Evolutionary conservation across 2,797 vertebrate species (phyloP), one percentile per base, ranked within the genome.

Genomic region (Mus spretus): DNA sequence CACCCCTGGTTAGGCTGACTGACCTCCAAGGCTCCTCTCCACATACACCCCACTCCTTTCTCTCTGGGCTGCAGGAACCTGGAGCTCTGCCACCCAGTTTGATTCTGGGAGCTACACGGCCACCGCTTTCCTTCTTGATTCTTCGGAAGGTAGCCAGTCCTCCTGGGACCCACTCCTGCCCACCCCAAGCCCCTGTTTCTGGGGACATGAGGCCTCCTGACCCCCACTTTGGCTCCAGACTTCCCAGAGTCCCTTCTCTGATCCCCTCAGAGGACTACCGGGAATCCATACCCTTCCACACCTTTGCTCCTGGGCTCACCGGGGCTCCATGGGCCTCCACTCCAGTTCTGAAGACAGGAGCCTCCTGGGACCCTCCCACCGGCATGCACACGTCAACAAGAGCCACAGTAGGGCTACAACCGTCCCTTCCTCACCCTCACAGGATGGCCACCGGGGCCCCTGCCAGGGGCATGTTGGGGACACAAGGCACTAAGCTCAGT

Each of bases 11-110:
- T 74, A 57, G 15, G 19, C 20, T 19, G 19, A 31, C 40, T 37
- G 61, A 34, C 31, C 13, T 10, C 74, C 31, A 20, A 40, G 87
- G 94, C 78, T 70, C 85, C 77, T 84, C 80, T n/a, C 86, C 11
- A 20, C 1, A 44, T 90, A 95, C 75, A 94, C 81, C 55, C 79
- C 91, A 96, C 94, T 84, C 92, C 91, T 86, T 91, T 55, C 85
- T 53, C 86, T 84, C 81, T 82, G 87, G 82, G 75, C 63, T 87
- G 63, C 61, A 0, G 14, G 40, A 26, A 74, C 13, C 65, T 26
- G 44, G 47, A 47, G 13, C 57, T 6, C 15, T 57, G 17, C 26
- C 19, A 28, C 40, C 40, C 15, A 26, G 0, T 50, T 72, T 34
- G 53, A 50, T 40, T 70, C n/a, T n/a, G 31, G 63, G 44, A 59